Evolutionary conservation across 2,113 vertebrate genomes (phyloP).

Genomic region (Panthera tigris): DNA sequence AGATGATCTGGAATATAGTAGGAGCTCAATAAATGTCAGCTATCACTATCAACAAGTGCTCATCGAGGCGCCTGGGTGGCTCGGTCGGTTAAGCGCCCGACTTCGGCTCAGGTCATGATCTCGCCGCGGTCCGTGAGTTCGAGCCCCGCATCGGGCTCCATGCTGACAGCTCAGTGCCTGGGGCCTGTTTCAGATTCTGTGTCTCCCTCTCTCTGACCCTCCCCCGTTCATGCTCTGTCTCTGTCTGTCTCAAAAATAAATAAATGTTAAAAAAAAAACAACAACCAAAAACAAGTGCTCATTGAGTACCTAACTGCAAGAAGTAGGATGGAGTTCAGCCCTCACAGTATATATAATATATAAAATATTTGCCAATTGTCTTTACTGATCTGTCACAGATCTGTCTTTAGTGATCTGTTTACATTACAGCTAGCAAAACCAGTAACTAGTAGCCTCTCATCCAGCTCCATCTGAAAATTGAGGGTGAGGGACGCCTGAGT

Average conservation of each 20-base stretch:
- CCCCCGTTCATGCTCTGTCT: no score
- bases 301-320: neutral
- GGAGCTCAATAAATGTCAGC: neutral
- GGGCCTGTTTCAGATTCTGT: no score
- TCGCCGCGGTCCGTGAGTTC: no score
- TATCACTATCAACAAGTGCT: neutral
- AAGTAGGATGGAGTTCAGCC: neutral
- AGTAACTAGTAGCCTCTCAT: neutral
- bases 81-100: no score
- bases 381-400: neutral
- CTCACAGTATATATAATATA: neutral
- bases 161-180: no score
- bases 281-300: neutral
- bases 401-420: conserved; percentile 19
- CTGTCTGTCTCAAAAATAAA: no score
- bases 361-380: neutral
- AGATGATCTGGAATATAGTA: neutral
- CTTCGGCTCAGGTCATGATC: no score
- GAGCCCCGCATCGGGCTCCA: rapidly evolving
- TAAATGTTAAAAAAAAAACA: no score
- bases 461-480: neutral
- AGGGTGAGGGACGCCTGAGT: no score
- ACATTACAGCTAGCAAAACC: neutral
- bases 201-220: no score
- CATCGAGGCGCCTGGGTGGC: neutral